Conservation (phyloP, 2,888 invertebrate genomes). For the Mongoloraphidia duomilia region DNA sequence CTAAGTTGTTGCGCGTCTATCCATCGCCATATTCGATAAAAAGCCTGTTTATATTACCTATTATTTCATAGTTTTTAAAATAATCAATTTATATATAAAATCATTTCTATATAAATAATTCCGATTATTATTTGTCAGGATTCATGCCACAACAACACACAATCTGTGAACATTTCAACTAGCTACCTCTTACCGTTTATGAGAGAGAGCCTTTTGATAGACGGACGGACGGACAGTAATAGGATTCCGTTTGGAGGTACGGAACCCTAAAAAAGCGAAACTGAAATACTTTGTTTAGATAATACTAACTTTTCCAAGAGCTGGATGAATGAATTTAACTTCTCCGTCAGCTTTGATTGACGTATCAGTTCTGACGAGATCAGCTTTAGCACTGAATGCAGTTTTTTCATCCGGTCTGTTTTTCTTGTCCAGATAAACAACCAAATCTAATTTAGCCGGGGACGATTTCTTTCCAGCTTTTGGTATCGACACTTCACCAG, state of each 20-base stretch:
- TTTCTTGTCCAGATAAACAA: slow-evolving; percentile 55
- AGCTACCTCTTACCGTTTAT: too few relatives aligned
- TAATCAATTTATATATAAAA: slow-evolving; percentile 10
- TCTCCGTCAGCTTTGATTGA: slow-evolving; percentile 36
- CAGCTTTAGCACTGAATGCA: slow-evolving; percentile 36
- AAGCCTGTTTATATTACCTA: too few relatives aligned
- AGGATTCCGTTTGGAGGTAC: too few relatives aligned
- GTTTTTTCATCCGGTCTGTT: slow-evolving; percentile 55
- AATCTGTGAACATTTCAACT: too few relatives aligned
- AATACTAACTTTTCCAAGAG: slow-evolving; percentile 38
- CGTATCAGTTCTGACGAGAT: slow-evolving; percentile 35
- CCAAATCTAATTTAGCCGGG: slow-evolving; percentile 44
- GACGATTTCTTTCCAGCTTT: slow-evolving; percentile 30
- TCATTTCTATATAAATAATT: too few relatives aligned
- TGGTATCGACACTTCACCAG: slow-evolving; percentile 26
- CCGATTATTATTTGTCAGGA: not conserved
- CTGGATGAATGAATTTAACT: slow-evolving; percentile 51
- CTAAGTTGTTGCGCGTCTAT: too few relatives aligned
- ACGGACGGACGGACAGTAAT: too few relatives aligned
- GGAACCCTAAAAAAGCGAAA: slow-evolving; percentile 8
- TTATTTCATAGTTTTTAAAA: not conserved
- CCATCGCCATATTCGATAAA: too few relatives aligned
- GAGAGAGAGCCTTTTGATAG: too few relatives aligned
- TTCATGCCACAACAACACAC: too few relatives aligned
- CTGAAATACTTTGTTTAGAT: not conserved